Conservation (phyloP, 2,888 invertebrate species). For the Dynastes maya region DNA sequence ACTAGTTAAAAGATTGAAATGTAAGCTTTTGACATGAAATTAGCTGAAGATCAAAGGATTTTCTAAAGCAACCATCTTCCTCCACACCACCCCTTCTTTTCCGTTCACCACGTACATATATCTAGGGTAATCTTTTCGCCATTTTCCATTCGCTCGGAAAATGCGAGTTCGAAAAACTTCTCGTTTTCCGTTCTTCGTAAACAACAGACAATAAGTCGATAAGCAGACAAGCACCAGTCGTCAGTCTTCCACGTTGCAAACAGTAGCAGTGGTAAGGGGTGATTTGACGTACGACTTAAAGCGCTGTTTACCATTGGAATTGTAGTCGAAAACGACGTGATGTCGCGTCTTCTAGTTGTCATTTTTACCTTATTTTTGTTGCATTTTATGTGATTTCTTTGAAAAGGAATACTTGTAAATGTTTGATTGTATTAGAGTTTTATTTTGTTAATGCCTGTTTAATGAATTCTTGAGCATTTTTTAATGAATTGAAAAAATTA, state of each 20-base stretch:
- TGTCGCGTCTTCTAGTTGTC: too few species aligned
- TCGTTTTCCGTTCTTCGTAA: constrained; percentile 6
- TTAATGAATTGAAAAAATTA: too few species aligned
- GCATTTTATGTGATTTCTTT: too few species aligned
- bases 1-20: too few species aligned
- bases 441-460: too few species aligned
- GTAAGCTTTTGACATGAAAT: too few species aligned
- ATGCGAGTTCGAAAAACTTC: constrained; percentile 22
- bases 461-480: too few species aligned
- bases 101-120: neutral
- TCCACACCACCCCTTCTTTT: neutral
- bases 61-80: neutral
- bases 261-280: neutral
- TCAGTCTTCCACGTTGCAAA: neutral
- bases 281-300: constrained; percentile 15
- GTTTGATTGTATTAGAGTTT: too few species aligned
- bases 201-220: constrained; percentile 16
- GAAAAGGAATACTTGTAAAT: too few species aligned
- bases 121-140: neutral
- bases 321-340: neutral
- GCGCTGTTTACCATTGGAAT: neutral
- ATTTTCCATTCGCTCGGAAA: constrained; percentile 16
- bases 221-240: constrained; percentile 6
- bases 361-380: too few species aligned
- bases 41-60: too few species aligned